A percentile compares a stretch with the other conserved stretches of the same genome.
phyloP scores from a whole-genome alignment of 2,113 vertebrate genomes.

The Noctilio leporinus region DNA sequence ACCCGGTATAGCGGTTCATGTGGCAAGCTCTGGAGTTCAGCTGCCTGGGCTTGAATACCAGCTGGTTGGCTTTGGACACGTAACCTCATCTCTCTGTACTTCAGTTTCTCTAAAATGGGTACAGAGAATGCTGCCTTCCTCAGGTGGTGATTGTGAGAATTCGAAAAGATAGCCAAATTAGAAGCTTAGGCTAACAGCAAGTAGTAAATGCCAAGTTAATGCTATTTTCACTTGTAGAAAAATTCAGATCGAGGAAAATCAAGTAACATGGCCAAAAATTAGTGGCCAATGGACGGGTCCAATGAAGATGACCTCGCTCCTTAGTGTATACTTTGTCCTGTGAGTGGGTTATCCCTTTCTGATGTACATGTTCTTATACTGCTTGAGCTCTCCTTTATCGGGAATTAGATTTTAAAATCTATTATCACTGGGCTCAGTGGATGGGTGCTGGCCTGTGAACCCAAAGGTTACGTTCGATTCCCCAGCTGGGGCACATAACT shows the following conservation, averaged over 20 bases:
- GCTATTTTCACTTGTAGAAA: background rate
- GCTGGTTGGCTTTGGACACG: background rate
- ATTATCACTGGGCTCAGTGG: no score
- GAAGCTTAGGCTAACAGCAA: background rate
- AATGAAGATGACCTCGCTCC: background rate
- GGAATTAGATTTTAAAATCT: background rate
- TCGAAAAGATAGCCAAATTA: background rate
- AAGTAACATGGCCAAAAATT: background rate
- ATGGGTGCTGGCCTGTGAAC: no score
- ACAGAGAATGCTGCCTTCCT: background rate
- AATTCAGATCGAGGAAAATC: background rate
- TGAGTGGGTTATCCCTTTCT: background rate
- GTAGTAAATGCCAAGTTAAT: background rate
- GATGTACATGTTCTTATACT: background rate
- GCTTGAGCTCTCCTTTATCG: background rate
- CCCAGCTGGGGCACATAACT: no score
- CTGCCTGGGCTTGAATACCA: background rate
- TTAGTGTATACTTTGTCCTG: background rate
- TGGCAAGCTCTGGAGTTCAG: background rate
- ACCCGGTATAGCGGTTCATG: rapidly evolving
- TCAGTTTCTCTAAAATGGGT: background rate
- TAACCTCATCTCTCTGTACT: background rate
- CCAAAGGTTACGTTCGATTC: no score
- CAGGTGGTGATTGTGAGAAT: background rate
- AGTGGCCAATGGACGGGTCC: background rate